Percentiles rank a stretch among this genome's conserved stretches.
Conservation (phyloP, 2,797 vertebrate species). For the Ibycter americanus region DNA sequence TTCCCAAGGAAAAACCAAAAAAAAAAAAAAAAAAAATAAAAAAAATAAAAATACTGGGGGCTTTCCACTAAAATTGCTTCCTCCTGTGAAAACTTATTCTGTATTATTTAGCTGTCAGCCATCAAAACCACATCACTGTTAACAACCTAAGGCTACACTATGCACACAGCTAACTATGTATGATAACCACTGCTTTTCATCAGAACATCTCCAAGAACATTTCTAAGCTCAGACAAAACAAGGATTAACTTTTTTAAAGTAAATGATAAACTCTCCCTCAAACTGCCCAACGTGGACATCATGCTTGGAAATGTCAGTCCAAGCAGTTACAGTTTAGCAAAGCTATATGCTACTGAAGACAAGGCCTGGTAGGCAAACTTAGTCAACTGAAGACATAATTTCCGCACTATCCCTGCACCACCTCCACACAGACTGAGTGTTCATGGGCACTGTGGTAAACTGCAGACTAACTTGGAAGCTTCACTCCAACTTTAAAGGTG, state of each 20-base stretch:
- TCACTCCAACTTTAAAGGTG: not conserved
- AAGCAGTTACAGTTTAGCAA: not conserved
- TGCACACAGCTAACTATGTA: not conserved
- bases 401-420: not conserved
- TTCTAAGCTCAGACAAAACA: not conserved
- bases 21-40: too few relatives aligned
- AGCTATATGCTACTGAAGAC: not conserved
- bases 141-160: not conserved
- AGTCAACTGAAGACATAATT: not conserved
- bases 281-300: not conserved
- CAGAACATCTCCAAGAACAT: not conserved
- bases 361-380: not conserved
- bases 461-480: not conserved
- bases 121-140: not conserved
- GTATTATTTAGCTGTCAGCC: not conserved
- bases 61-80: not conserved
- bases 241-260: not conserved
- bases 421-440: not conserved
- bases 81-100: not conserved
- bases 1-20: not conserved
- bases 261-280: not conserved
- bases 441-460: not conserved
- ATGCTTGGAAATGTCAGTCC: not conserved
- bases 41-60: not conserved
- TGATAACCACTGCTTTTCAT: not conserved